Evolutionary conservation across 1,140 invertebrate genomes (phyloP).

Genomic region (Carcinoscorpius rotundicauda): DNA sequence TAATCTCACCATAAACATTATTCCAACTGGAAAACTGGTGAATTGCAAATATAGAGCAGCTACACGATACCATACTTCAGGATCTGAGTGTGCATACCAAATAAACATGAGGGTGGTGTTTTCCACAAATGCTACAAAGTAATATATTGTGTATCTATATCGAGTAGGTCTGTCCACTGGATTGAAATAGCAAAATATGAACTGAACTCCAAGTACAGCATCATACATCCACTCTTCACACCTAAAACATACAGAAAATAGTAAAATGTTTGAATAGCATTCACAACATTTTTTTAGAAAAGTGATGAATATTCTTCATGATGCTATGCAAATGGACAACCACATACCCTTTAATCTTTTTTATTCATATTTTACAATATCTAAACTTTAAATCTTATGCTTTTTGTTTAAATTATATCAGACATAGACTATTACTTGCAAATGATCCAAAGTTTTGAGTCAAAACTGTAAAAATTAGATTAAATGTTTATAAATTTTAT

Average conservation of each 20-base stretch:
- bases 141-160: constrained; percentile 22
- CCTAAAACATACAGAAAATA: constrained; percentile 5
- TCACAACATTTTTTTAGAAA: too few species aligned
- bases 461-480: too few species aligned
- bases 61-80: constrained; percentile 14
- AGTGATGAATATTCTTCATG: too few species aligned
- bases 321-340: too few species aligned
- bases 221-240: constrained; percentile 20
- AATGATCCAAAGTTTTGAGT: too few species aligned
- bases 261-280: neutral
- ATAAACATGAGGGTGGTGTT: constrained; percentile 22
- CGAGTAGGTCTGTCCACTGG: constrained; percentile 25
- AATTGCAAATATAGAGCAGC: constrained; percentile 21
- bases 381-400: too few species aligned
- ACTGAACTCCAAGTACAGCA: constrained; percentile 18
- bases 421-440: too few species aligned
- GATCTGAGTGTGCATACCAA: constrained; percentile 19
- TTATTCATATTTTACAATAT: too few species aligned
- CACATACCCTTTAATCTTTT: too few species aligned
- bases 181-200: constrained; percentile 28
- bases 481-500: constrained; percentile 8
- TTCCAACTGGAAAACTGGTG: constrained; percentile 19
- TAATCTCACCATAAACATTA: constrained; percentile 23
- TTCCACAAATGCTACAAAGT: constrained; percentile 22
- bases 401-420: too few species aligned